phyloP scores from a whole-genome alignment of 1,140 invertebrate genomes.

The Condylostylus longicornis region DNA sequence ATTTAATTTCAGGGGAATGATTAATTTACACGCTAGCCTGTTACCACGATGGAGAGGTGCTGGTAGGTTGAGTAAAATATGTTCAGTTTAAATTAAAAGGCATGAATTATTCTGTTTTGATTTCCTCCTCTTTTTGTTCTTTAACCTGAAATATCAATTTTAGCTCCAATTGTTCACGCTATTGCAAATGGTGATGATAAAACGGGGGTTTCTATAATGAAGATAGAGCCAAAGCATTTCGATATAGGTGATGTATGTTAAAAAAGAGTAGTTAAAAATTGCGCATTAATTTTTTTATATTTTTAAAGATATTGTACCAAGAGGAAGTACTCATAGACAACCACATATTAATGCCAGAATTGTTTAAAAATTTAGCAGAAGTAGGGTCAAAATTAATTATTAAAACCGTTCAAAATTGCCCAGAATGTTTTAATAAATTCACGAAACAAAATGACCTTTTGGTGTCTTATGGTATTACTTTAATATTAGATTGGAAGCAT shows the following conservation, averaged over 20 bases:
- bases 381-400: conserved; percentile 54
- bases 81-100: conserved; percentile 32
- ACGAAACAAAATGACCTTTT: conserved; percentile 41
- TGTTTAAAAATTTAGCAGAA: conserved; percentile 47
- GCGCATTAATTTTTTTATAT: background rate
- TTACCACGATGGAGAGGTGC: conserved; percentile 87
- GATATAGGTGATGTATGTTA: conserved; percentile 53
- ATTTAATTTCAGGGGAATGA: conserved; percentile 56
- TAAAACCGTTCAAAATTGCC: conserved; percentile 45
- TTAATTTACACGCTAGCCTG: conserved; percentile 84
- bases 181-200: conserved; percentile 64
- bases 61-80: conserved; percentile 68
- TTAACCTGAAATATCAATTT: no score
- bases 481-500: conserved; percentile 10
- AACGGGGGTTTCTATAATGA: conserved; percentile 82
- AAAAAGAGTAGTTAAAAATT: background rate
- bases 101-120: no score
- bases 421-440: conserved; percentile 39
- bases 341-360: conserved; percentile 47
- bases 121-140: no score
- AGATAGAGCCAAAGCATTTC: conserved; percentile 71
- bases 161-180: conserved; percentile 29
- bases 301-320: conserved; percentile 50
- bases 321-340: conserved; percentile 41
- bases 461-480: conserved; percentile 50